Evolutionary conservation across 2,888 invertebrate species (phyloP), one percentile per base, ranked within the genome.

Genomic region (Colostygia pectinataria): DNA sequence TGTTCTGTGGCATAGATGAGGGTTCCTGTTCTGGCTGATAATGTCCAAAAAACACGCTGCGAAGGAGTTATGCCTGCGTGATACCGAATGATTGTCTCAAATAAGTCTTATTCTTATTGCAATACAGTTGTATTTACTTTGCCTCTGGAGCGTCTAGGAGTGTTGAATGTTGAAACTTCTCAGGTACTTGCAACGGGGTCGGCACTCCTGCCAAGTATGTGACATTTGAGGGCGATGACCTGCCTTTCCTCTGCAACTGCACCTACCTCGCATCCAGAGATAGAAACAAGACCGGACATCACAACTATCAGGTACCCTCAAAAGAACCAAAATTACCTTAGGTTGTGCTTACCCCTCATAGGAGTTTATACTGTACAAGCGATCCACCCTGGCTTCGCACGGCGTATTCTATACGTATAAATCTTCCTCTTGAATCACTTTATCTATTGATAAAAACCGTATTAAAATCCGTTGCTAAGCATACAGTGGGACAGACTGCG

Each of bases 171-270:
- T 6, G 29, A 1, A n/a, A 23, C 14, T 1, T 7, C 10, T 6
- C 50, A 89, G 93, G 93, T 45, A 84, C 91, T 0, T 95, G 95
- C 72, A 93, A 94, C 60, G 94, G 95, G 0, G 92, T 94, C 52
- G 97, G 97, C 0, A 93, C 95, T 39, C 86, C 88, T 5, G 93
- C 96, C 0, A 95, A 96, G 68, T 96, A 95, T 78, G 91, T 93
- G 49, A 96, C 95, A 18, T 98, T 96, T 71, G 97, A 98, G 74
- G 93, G 94, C 13, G 93, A 92, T 53, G 94, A 95, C 65, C 94
- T 95, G 61, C 95, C 95, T 0, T 95, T 95, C 77, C 93, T 94
- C 58, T 96, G 96, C 3, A 96, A 96, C 75, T 98, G 98, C 76
- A 95, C 95, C 0, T 97, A 97, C 73, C 89, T 97, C 18, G 92